Percentiles rank a stretch among this genome's conserved stretches.
These are phyloP conservation scores for Empidonax alnorum DNA, from an alignment of 2,113 vertebrate species.

Conservation along the genomic window DNA sequence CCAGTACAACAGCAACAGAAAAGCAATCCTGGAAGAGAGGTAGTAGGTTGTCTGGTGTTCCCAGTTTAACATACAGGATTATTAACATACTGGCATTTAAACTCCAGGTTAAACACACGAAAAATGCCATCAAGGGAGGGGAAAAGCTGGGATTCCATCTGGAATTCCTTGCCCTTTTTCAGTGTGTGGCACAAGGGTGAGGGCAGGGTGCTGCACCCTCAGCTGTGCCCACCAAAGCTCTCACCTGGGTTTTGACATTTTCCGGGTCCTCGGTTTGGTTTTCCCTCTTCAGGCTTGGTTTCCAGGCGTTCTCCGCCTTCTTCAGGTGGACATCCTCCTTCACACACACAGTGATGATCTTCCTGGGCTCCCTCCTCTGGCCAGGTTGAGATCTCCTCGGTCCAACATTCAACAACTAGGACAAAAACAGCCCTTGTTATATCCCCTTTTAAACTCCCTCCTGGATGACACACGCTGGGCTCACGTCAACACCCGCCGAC, in stretches of 20 bases:
- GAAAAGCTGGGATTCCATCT: not conserved
- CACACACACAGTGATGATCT: slow-evolving; percentile 94
- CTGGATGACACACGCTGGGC: not conserved
- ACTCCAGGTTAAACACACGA: not conserved
- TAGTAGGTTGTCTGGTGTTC: not conserved
- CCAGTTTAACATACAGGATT: not conserved
- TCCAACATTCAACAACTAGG: slow-evolving; percentile 86
- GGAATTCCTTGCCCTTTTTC: not conserved
- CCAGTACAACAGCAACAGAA: not conserved
- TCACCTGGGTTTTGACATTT: slow-evolving; percentile 86
- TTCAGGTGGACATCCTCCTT: slow-evolving; percentile 92
- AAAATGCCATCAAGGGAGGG: not conserved
- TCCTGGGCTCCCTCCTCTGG: slow-evolving; percentile 87
- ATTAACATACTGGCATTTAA: not conserved
- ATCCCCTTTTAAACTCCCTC: not conserved
- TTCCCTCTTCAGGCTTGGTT: slow-evolving; percentile 88
- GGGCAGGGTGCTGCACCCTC: not conserved
- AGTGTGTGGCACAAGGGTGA: not conserved
- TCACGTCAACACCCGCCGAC: not conserved
- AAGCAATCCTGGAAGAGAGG: not conserved
- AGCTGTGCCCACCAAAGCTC: not conserved
- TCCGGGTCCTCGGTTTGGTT: slow-evolving; percentile 81
- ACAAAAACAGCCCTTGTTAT: slow-evolving; percentile 65
- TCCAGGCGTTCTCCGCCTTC: slow-evolving; percentile 95
- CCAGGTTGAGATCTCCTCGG: slow-evolving; percentile 80